Evolutionary conservation across 2,797 vertebrate species (phyloP), one percentile per base, ranked within the genome.

Genomic region (Sebastes umbrosus): DNA sequence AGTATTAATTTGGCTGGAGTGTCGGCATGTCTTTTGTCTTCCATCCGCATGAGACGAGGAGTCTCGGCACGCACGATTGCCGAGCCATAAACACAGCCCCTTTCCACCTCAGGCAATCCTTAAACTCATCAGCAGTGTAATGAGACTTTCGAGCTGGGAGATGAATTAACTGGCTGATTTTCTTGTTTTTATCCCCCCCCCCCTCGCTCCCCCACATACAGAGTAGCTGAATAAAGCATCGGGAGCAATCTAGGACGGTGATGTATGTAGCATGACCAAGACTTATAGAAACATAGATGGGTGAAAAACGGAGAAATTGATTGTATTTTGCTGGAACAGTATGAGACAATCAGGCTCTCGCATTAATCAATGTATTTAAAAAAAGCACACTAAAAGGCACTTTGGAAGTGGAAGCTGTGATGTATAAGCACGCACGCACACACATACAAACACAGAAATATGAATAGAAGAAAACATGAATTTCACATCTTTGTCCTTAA

Each of bases 141-240:
- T 92, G 94, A 96, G 93, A 96, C 93, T 95, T 93, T 96, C 87
- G 87, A 95, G 87, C 87, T 91, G 71, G 79, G 92, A 95, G 93
- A 95, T 93, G 96, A 96, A 97, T 96, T 96, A 96, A 96, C 93
- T 93, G 92, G 87, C 90, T 94, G 86, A 88, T 94, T 92, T 90
- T 91, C 92, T 91, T 84, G 84, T 91, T 89, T 89, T 84, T 72
- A 73, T 31, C 65, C 74, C 67, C 50, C 67, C 50, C 29, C 14
- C 57, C 62, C 62, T 18, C 16, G 1, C 1, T 52, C 64, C 31
- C 64, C 29, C 25, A 46, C 72, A 77, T 84, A 82, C 84, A 85
- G 79, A 84, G 86, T 76, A 90, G 93, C 91, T 90, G 87, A 94
- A 93, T 90, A 82, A 5, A 55, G 54, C 60, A 80, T 78, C 20